phyloP scores from a whole-genome alignment of 2,888 invertebrate species.

The Zaprionus lineosus region DNA sequence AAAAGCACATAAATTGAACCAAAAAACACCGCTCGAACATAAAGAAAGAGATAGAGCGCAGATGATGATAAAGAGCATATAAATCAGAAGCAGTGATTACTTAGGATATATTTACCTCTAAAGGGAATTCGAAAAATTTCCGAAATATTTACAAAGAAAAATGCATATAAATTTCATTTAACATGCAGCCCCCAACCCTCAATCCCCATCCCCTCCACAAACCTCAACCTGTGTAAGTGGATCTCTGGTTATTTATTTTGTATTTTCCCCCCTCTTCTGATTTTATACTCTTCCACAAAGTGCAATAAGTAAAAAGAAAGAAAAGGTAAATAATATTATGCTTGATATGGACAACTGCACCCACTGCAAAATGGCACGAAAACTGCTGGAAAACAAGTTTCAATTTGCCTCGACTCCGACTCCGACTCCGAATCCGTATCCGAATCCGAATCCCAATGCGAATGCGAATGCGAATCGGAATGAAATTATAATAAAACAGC shows the following conservation, averaged over 20 bases:
- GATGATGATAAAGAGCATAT: neutral
- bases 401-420: conserved; percentile 39
- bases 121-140: conserved; percentile 26
- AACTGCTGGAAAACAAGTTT: conserved; percentile 62
- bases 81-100: neutral
- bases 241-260: conserved; percentile 36
- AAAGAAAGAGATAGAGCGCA: neutral
- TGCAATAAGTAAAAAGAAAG: conserved; percentile 17
- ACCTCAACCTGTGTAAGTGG: conserved; percentile 48
- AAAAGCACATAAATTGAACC: conserved; percentile 39
- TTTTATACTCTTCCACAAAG: conserved; percentile 10
- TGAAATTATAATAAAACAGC: conserved; percentile 63
- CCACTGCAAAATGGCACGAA: conserved; percentile 50
- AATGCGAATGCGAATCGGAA: no score
- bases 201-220: no score
- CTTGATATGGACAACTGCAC: conserved; percentile 46
- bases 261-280: conserved; percentile 17
- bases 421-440: no score
- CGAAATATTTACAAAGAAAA: conserved; percentile 41
- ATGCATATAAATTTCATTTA: no score
- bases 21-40: conserved; percentile 3
- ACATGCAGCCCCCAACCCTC: no score
- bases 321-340: conserved; percentile 19
- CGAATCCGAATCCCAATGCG: no score
- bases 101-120: conserved; percentile 24